These are phyloP conservation scores for Tenthredo amoena DNA, from an alignment of 2,888 invertebrate species.

Conservation along the genomic window DNA sequence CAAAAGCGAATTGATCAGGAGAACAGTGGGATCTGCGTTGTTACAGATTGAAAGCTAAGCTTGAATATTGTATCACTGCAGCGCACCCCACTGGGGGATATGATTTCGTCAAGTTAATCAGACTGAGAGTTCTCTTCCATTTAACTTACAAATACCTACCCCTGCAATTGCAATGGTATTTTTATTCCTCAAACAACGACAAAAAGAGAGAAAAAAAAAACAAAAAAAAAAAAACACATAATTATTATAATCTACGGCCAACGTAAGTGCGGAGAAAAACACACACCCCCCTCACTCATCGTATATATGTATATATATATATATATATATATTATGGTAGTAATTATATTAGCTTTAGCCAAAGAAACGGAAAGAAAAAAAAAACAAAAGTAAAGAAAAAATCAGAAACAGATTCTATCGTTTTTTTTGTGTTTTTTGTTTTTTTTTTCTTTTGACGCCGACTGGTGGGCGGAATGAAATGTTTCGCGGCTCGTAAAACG, in stretches of 20 bases:
- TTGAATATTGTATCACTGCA: slow-evolving; percentile 39
- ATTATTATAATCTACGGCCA: no score
- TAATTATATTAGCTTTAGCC: background rate
- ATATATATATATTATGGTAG: background rate
- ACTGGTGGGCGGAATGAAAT: slow-evolving; percentile 5
- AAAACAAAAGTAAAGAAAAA: background rate
- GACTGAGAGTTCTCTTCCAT: slow-evolving; percentile 13
- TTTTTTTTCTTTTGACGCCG: background rate
- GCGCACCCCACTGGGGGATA: background rate
- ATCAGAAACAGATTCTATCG: background rate
- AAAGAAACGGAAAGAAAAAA: background rate
- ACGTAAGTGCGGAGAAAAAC: no score
- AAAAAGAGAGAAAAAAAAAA: background rate
- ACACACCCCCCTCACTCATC: no score
- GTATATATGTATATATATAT: background rate
- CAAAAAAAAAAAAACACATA: background rate
- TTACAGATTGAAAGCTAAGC: slow-evolving; percentile 47
- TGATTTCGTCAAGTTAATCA: slow-evolving; percentile 43
- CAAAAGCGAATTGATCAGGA: slow-evolving; percentile 50
- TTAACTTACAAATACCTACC: background rate
- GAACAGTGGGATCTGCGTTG: slow-evolving; percentile 16
- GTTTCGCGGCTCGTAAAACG: slow-evolving; percentile 20
- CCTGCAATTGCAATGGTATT: background rate
- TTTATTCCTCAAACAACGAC: background rate
- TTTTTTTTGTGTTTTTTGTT: background rate